Conservation (phyloP, 92 coral and sea anemone species). For the Epizoanthus illoricatus region DNA sequence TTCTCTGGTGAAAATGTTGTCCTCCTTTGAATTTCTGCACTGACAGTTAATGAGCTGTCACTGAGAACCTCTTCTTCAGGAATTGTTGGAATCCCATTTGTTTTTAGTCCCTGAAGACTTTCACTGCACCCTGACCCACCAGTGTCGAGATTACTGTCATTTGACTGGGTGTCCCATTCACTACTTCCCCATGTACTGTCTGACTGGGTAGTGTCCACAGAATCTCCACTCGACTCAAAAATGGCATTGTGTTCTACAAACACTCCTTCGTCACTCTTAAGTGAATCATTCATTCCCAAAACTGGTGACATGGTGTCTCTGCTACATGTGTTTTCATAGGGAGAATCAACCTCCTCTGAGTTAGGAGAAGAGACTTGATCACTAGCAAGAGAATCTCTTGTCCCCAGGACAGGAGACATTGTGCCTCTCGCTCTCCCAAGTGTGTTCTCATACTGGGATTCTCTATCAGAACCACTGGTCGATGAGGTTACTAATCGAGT, state of each 20-base stretch:
- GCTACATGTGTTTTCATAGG: slow-evolving; percentile 3
- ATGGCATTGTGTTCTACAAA: slow-evolving; percentile 25
- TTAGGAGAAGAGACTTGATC: slow-evolving; percentile 20
- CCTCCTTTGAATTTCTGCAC: slow-evolving; percentile 5
- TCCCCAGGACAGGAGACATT: not conserved
- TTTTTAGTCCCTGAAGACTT: slow-evolving; percentile 6
- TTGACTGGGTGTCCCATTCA: slow-evolving; percentile 41
- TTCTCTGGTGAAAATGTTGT: slow-evolving; percentile 36
- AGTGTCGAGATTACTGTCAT: slow-evolving; percentile 14
- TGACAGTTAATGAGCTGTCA: slow-evolving; percentile 13
- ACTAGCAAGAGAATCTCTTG: slow-evolving; percentile 39
- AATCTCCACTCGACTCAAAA: slow-evolving; percentile 65
- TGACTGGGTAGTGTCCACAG: slow-evolving; percentile 39
- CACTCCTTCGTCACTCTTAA: slow-evolving; percentile 10
- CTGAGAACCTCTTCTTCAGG: slow-evolving; percentile 30
- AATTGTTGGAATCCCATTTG: slow-evolving; percentile 18
- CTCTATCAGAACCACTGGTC: slow-evolving; percentile 22
- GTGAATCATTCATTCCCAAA: slow-evolving; percentile 20
- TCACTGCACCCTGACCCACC: not conserved
- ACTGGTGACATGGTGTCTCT: slow-evolving; percentile 1
- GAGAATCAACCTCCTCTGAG: not conserved
- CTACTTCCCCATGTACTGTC: slow-evolving; percentile 58
- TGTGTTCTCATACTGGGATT: slow-evolving; percentile 59
- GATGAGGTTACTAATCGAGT: slow-evolving; percentile 6
- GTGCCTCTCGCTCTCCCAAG: slow-evolving; percentile 4